Percentiles rank a stretch among this genome's conserved stretches.
Conservation (phyloP, 2,797 vertebrate genomes). For the Todus mexicanus region DNA sequence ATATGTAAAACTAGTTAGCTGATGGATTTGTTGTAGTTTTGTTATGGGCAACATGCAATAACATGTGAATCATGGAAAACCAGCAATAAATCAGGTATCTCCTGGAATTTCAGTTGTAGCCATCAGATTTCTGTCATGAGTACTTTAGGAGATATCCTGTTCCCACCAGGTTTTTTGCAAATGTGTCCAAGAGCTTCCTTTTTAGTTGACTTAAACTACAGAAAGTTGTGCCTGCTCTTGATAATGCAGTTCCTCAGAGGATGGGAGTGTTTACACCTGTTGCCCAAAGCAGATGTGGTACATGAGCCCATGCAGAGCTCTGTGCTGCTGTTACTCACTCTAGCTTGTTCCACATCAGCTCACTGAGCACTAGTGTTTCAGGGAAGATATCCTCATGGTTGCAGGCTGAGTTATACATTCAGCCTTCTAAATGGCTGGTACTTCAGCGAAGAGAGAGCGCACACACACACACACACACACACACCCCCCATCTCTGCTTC, state of each 20-base stretch:
- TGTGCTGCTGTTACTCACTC: not conserved
- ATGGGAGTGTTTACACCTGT: not conserved
- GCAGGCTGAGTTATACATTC: not conserved
- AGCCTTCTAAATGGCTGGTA: not conserved
- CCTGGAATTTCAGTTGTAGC: not conserved
- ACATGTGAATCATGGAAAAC: not conserved
- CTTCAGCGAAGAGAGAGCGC: not conserved
- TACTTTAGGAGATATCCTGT: no score
- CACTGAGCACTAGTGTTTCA: not conserved
- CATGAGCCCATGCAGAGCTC: not conserved
- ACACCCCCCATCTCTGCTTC: accelerated
- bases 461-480: no score
- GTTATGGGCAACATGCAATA: not conserved
- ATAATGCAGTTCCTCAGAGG: not conserved
- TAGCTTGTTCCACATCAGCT: not conserved
- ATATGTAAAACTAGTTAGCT: not conserved
- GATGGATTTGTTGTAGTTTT: not conserved
- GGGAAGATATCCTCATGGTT: not conserved
- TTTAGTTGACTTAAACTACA: not conserved
- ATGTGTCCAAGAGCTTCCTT: not conserved
- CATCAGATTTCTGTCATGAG: not conserved
- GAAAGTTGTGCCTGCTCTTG: not conserved
- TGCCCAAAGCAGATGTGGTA: not conserved
- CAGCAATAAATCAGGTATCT: not conserved
- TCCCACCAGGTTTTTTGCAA: not conserved